These are phyloP conservation scores for Entelurus aequoreus DNA, from an alignment of 2,113 vertebrate genomes.

Conservation along the genomic window DNA sequence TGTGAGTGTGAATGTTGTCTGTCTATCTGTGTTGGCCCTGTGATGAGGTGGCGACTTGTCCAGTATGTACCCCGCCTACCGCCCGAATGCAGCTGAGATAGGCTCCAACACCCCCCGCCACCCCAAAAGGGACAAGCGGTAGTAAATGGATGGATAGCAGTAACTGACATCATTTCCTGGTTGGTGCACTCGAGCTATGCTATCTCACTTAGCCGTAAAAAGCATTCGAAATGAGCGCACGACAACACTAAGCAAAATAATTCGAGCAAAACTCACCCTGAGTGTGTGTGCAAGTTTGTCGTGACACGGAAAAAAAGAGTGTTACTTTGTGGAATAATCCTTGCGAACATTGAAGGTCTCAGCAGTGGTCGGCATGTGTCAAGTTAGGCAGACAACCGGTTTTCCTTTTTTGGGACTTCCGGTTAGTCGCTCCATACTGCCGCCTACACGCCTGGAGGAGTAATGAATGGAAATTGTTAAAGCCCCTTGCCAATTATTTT, in stretches of 20 bases:
- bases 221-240: neutral
- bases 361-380: neutral
- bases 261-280: neutral
- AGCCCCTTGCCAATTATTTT: too few relatives aligned
- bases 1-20: too few relatives aligned
- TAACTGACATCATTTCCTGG: neutral
- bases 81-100: too few relatives aligned
- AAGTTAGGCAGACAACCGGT: neutral
- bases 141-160: too few relatives aligned
- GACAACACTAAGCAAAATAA: neutral
- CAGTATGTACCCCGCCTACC: too few relatives aligned
- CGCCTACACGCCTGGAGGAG: constrained; percentile 36
- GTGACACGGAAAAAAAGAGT: too few relatives aligned
- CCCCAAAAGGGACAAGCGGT: too few relatives aligned
- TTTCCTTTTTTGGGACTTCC: too few relatives aligned
- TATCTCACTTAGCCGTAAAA: neutral
- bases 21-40: too few relatives aligned
- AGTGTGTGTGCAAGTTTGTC: neutral
- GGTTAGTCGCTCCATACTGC: neutral
- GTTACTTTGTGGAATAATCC: neutral
- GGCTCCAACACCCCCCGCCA: too few relatives aligned
- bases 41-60: too few relatives aligned
- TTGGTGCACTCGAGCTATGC: neutral
- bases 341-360: neutral
- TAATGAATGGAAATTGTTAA: neutral